These are phyloP conservation scores for Lipophrys pholis DNA, from an alignment of 2,113 vertebrate genomes.

Conservation along the genomic window DNA sequence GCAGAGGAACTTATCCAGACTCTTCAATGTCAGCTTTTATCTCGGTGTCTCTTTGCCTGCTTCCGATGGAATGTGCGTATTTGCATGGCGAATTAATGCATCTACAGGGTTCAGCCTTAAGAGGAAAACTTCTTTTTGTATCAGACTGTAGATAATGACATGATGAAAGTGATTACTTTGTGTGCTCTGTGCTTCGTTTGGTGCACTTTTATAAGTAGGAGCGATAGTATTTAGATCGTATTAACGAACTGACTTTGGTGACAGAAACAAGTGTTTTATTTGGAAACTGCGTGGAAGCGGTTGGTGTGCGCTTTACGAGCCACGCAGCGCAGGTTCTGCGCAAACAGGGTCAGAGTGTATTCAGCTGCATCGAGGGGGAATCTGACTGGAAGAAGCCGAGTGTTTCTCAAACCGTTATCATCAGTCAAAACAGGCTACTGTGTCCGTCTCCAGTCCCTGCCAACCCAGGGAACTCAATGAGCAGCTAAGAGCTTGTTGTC, in stretches of 20 bases:
- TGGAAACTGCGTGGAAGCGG: conserved; percentile 42
- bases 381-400: conserved; percentile 17
- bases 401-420: conserved; percentile 1
- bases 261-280: conserved; percentile 20
- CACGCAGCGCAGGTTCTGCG: conserved; percentile 69
- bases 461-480: neutral
- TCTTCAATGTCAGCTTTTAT: conserved; percentile 68
- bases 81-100: conserved; percentile 78
- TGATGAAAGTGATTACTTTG: conserved; percentile 58
- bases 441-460: neutral
- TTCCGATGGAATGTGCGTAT: conserved; percentile 78
- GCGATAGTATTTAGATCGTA: conserved; percentile 41
- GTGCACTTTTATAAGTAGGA: conserved; percentile 68
- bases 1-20: conserved; percentile 52
- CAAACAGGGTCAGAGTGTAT: conserved; percentile 50
- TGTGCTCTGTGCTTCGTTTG: conserved; percentile 59
- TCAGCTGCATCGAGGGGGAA: conserved; percentile 31
- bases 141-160: conserved; percentile 64
- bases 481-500: neutral
- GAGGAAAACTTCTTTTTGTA: conserved; percentile 34
- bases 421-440: neutral
- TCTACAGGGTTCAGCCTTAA: conserved; percentile 76
- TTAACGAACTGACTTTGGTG: conserved; percentile 40
- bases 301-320: conserved; percentile 38
- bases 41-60: conserved; percentile 69